Conservation (phyloP, 2,888 invertebrate genomes). For the Deilephila elpenor region DNA sequence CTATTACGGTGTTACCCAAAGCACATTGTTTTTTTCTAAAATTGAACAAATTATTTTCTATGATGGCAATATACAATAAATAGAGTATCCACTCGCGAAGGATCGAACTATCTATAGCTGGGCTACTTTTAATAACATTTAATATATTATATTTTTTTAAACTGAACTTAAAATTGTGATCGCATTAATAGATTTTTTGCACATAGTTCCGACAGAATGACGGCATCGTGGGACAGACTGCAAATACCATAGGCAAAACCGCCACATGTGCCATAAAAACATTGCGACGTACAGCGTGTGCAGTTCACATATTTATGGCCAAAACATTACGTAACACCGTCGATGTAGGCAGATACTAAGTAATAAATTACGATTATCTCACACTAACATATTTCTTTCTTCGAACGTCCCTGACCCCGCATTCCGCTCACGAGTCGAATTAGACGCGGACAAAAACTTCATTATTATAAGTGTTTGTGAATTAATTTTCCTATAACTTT, state of each 20-base stretch:
- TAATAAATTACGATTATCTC: constrained; percentile 32
- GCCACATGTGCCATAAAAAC: not conserved
- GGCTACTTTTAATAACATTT: too few species aligned
- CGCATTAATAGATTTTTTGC: too few species aligned
- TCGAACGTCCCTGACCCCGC: constrained; percentile 33
- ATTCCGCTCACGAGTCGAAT: constrained; percentile 30
- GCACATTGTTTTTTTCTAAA: too few species aligned
- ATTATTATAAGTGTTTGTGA: constrained; percentile 30
- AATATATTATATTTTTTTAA: too few species aligned
- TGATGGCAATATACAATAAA: too few species aligned
- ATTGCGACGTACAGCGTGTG: constrained; percentile 5
- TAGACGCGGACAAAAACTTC: constrained; percentile 27
- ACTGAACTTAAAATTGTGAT: too few species aligned
- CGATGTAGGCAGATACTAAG: constrained; percentile 27
- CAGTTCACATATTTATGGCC: constrained; percentile 2
- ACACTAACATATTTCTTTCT: constrained; percentile 31
- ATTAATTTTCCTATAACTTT: constrained; percentile 25
- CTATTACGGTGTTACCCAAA: too few species aligned
- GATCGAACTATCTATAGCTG: too few species aligned
- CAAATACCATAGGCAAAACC: constrained; percentile 1
- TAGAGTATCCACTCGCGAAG: too few species aligned
- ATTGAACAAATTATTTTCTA: too few species aligned
- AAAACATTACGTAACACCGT: constrained; percentile 26
- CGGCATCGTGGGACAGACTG: not conserved
- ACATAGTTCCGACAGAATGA: not conserved